Percentiles rank a stretch among this genome's conserved stretches.
These are phyloP conservation scores for Eleutherodactylus coqui DNA, from an alignment of 2,797 vertebrate genomes.

Conservation along the genomic window DNA sequence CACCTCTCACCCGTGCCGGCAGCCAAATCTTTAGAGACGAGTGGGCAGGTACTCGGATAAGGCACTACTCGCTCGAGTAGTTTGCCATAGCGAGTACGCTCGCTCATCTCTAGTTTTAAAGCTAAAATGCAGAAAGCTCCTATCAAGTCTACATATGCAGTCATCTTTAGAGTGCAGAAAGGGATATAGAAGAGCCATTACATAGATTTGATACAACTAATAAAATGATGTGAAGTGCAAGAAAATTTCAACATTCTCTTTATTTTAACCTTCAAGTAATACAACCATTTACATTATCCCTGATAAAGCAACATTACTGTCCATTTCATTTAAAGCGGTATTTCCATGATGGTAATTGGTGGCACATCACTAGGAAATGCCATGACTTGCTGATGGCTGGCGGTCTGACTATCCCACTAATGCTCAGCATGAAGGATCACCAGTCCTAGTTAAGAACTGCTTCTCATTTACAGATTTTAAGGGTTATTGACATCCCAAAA, in stretches of 20 bases:
- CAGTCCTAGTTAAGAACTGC: background rate
- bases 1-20: no score
- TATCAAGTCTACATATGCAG: background rate
- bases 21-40: no score
- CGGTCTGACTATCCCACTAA: background rate
- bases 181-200: background rate
- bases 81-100: no score
- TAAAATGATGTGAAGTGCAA: background rate
- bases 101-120: no score
- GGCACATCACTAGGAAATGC: background rate
- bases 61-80: no score
- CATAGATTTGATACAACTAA: background rate
- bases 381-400: background rate
- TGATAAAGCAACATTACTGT: conserved; percentile 19
- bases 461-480: background rate
- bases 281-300: conserved; percentile 9
- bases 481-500: background rate
- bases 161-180: background rate
- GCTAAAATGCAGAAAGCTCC: no score
- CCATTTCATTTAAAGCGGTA: background rate
- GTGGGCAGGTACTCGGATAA: no score
- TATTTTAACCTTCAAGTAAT: conserved; percentile 28
- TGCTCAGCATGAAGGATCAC: background rate
- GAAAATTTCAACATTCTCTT: conserved; percentile 26
- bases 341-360: background rate